phyloP scores from a whole-genome alignment of 2,797 vertebrate species.

The Catamblyrhynchus diadema region DNA sequence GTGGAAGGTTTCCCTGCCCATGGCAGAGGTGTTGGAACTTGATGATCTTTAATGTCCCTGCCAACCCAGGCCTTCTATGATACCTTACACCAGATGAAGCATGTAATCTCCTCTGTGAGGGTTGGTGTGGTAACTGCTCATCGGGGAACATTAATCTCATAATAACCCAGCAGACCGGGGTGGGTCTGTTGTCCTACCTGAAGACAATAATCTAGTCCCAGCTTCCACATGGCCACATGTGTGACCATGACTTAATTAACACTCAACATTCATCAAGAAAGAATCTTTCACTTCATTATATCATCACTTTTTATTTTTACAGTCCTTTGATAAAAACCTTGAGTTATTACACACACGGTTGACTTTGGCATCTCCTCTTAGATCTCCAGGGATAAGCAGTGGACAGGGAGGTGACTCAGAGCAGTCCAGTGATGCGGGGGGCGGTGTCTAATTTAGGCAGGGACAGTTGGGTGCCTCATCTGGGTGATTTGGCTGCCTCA shows the following conservation, averaged over 20 bases:
- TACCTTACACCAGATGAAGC: neutral
- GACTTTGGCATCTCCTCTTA: conserved; percentile 31
- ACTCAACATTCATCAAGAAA: conserved; percentile 6
- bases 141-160: neutral
- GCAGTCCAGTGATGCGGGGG: neutral
- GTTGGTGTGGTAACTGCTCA: neutral
- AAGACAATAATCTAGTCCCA: neutral
- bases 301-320: conserved; percentile 51
- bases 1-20: neutral
- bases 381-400: neutral
- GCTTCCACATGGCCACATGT: neutral
- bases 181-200: neutral
- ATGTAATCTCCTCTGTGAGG: neutral
- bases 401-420: conserved; percentile 28
- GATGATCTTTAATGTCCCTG: neutral
- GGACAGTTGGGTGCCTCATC: neutral
- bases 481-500: neutral
- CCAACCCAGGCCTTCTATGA: neutral
- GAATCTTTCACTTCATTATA: conserved; percentile 24
- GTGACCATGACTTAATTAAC: conserved; percentile 23
- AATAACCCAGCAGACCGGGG: neutral
- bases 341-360: conserved; percentile 11
- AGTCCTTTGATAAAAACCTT: conserved; percentile 2
- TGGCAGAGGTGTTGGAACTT: neutral
- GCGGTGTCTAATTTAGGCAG: neutral